A percentile compares a stretch with the other conserved stretches of the same genome.
These are phyloP conservation scores for Tenthredo notha DNA, from an alignment of 2,888 invertebrate genomes.

Conservation along the genomic window DNA sequence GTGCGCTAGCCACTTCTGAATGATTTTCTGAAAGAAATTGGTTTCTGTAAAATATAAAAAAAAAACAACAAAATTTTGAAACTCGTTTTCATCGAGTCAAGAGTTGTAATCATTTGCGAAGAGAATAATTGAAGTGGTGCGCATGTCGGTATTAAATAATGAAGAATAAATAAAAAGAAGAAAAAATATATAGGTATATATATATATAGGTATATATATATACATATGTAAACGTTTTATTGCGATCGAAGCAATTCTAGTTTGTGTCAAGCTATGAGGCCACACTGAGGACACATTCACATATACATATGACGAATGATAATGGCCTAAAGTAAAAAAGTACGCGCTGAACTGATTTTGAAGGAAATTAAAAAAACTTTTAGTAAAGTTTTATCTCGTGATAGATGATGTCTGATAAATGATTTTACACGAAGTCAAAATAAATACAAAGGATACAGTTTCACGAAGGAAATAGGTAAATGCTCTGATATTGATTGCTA, in stretches of 20 bases:
- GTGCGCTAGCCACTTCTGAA: slow-evolving; percentile 76
- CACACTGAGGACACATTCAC: not conserved
- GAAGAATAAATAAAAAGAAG: not conserved
- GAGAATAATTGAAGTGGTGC: not conserved
- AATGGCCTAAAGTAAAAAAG: not conserved
- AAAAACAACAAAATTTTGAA: not conserved
- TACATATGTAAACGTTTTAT: not conserved
- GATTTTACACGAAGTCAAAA: not conserved
- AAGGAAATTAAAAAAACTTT: not conserved
- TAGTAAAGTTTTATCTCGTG: not conserved
- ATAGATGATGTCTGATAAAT: not conserved
- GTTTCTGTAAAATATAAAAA: not conserved
- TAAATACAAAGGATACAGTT: not conserved
- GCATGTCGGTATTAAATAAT: not conserved
- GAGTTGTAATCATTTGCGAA: not conserved
- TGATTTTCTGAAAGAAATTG: not conserved
- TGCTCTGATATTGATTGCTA: not conserved
- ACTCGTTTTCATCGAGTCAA: not conserved
- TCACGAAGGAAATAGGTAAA: not conserved
- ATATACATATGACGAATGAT: not conserved
- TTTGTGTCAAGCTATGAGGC: slow-evolving; percentile 15
- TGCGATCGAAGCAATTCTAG: not conserved
- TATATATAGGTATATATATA: not conserved
- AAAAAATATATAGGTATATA: not conserved
- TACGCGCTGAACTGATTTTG: not conserved